A percentile compares a stretch with the other conserved stretches of the same genome.
These are phyloP conservation scores for Sialia sialis DNA, from an alignment of 2,113 vertebrate genomes.

Conservation along the genomic window DNA sequence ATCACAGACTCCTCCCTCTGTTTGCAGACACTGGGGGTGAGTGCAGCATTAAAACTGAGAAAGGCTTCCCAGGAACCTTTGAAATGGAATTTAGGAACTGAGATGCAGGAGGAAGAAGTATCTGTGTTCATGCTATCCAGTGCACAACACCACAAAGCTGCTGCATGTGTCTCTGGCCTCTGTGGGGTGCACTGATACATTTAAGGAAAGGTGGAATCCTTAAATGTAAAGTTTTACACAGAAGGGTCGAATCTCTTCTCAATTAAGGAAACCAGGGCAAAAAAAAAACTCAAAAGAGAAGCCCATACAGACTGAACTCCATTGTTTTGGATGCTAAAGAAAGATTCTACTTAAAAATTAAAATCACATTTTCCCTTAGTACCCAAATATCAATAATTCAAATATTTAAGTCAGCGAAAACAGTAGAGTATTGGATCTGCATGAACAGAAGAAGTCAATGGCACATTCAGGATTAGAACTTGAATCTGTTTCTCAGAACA, in stretches of 20 bases:
- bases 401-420: background rate
- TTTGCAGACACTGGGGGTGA: background rate
- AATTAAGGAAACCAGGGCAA: background rate
- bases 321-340: background rate
- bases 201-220: background rate
- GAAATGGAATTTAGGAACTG: background rate
- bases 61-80: background rate
- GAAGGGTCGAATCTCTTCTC: background rate
- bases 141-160: background rate
- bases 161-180: background rate
- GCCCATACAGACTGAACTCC: background rate
- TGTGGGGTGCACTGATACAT: background rate
- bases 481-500: background rate
- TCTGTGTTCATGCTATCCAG: background rate
- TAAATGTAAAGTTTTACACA: background rate
- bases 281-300: background rate
- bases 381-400: background rate
- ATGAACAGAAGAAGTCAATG: background rate
- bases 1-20: background rate
- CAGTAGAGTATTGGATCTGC: background rate
- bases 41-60: background rate
- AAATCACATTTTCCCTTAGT: background rate
- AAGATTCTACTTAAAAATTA: background rate
- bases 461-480: slow-evolving; percentile 7
- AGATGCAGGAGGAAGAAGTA: background rate